These are phyloP conservation scores for Aquatica leii DNA, from an alignment of 2,888 invertebrate genomes.

Conservation along the genomic window DNA sequence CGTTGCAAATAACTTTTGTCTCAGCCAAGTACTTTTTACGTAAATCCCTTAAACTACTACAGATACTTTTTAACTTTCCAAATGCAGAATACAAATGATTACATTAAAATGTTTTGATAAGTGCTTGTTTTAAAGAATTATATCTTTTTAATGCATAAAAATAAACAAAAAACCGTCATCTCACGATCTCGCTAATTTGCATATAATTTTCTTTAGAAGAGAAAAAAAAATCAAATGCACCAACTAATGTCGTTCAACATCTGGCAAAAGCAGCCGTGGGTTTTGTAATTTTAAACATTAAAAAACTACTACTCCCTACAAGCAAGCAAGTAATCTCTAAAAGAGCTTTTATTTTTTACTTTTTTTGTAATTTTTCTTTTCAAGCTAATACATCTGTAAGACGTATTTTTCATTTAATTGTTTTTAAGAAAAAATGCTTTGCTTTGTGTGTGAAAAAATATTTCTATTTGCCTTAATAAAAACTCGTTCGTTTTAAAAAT, in stretches of 20 bases:
- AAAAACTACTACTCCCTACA: constrained; percentile 9
- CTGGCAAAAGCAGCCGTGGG: constrained; percentile 9
- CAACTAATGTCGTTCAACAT: constrained; percentile 11
- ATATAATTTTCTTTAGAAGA: constrained; percentile 27
- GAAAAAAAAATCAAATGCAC: constrained; percentile 11
- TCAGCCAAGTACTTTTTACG: constrained; percentile 30
- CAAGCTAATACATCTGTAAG: too few species aligned
- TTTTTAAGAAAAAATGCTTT: too few species aligned
- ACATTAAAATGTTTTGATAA: constrained; percentile 29
- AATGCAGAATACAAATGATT: constrained; percentile 29
- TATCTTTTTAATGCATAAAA: constrained; percentile 20
- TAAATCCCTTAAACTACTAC: constrained; percentile 21
- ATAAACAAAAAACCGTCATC: constrained; percentile 15
- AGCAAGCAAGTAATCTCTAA: neutral
- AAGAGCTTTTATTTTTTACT: constrained; percentile 8
- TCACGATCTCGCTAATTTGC: constrained; percentile 18
- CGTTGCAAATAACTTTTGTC: constrained; percentile 38
- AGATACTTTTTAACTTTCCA: constrained; percentile 25
- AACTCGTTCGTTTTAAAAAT: too few species aligned
- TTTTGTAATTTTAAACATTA: constrained; percentile 13
- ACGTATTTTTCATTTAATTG: too few species aligned
- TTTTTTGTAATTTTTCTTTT: neutral
- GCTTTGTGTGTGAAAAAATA: too few species aligned
- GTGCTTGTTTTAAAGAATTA: constrained; percentile 12
- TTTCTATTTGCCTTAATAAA: too few species aligned